phyloP scores from a whole-genome alignment of 2,797 vertebrate genomes.

The Thalassophryne amazonica region DNA sequence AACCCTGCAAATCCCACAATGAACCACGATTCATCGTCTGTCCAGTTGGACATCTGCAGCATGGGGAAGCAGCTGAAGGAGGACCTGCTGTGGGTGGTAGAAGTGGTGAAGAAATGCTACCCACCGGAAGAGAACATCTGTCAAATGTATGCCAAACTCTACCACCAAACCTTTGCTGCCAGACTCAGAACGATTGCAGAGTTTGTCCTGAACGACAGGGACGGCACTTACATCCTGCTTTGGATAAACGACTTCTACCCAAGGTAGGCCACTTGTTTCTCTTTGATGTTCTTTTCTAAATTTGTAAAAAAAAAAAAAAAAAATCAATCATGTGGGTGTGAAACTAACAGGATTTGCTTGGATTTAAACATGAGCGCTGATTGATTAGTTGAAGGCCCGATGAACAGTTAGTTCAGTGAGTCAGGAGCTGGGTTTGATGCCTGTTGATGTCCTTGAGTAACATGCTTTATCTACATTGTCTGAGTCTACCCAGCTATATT shows the following conservation, averaged over 20 bases:
- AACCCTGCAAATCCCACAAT: not conserved
- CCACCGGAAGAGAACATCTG: conserved; percentile 81
- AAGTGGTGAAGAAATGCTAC: conserved; percentile 78
- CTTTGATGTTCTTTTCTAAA: not conserved
- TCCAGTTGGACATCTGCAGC: conserved; percentile 63
- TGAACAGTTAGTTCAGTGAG: too few relatives aligned
- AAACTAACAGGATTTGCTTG: too few relatives aligned
- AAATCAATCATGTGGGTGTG: too few relatives aligned
- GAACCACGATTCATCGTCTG: conserved; percentile 46
- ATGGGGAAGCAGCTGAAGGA: conserved; percentile 80
- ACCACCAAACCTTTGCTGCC: conserved; percentile 76
- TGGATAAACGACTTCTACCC: conserved; percentile 87
- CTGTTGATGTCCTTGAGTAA: too few relatives aligned
- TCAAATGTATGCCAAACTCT: conserved; percentile 78
- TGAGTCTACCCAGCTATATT: too few relatives aligned
- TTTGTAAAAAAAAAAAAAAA: not conserved
- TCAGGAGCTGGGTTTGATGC: too few relatives aligned
- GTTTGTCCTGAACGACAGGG: conserved; percentile 76
- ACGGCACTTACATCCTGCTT: conserved; percentile 76
- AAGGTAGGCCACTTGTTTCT: conserved; percentile 75
- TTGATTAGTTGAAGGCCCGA: too few relatives aligned
- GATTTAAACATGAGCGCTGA: too few relatives aligned
- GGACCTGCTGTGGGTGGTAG: conserved; percentile 81
- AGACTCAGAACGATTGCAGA: conserved; percentile 67
- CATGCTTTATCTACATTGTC: too few relatives aligned